Evolutionary conservation across 1,140 invertebrate species (phyloP).

Genomic region (Pseudomyrmex gracilis): DNA sequence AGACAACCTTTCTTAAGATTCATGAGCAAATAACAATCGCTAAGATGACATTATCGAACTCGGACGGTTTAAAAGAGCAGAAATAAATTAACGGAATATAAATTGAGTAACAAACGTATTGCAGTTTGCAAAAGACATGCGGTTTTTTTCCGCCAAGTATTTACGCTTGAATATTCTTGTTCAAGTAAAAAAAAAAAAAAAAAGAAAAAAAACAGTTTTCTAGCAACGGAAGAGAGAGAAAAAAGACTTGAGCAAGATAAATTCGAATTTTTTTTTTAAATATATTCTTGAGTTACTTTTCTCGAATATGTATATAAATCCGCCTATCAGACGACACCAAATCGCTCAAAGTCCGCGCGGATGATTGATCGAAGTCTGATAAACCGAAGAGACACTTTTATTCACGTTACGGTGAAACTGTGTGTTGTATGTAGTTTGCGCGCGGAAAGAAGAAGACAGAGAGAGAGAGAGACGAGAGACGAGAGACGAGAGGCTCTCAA

Average conservation of each 20-base stretch:
- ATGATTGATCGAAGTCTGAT: constrained; percentile 41
- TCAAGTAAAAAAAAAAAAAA: too few relatives aligned
- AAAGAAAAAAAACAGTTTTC: too few relatives aligned
- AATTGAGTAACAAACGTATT: background rate
- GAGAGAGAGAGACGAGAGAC: background rate
- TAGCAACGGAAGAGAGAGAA: background rate
- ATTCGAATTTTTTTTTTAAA: background rate
- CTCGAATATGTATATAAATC: constrained; percentile 21
- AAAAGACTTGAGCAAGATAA: constrained; percentile 1
- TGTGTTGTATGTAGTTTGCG: background rate
- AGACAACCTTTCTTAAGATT: constrained; percentile 15
- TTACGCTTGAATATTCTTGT: too few relatives aligned
- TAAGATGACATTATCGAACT: constrained; percentile 16
- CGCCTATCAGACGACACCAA: background rate
- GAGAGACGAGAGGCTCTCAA: background rate
- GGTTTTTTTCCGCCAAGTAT: too few relatives aligned
- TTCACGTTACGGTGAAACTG: constrained; percentile 7
- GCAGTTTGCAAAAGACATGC: too few relatives aligned
- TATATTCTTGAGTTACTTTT: background rate
- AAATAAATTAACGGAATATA: constrained; percentile 1
- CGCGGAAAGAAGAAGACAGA: background rate
- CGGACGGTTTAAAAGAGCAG: background rate
- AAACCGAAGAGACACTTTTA: constrained; percentile 37
- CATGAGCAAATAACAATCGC: constrained; percentile 36
- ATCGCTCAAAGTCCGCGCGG: constrained; percentile 12